These are phyloP conservation scores for Notodonta ziczac DNA, from an alignment of 2,888 invertebrate genomes.

Conservation along the genomic window DNA sequence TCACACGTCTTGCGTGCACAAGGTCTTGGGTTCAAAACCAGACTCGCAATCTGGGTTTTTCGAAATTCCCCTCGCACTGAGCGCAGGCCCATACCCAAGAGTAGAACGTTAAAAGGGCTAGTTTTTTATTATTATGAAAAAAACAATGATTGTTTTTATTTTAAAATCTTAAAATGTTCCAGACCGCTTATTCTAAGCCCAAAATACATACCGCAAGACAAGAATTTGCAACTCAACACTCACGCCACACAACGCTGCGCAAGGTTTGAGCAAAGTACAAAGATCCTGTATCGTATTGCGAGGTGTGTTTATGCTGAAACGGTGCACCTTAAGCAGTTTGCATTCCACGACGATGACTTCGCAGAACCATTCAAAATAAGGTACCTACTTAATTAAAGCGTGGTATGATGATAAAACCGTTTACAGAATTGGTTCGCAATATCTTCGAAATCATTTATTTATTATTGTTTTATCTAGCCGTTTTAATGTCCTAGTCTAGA, in stretches of 20 bases:
- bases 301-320: slow-evolving; percentile 24
- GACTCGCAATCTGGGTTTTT: too few relatives aligned
- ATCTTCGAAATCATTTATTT: too few relatives aligned
- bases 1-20: too few relatives aligned
- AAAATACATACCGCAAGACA: neutral
- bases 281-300: slow-evolving; percentile 27
- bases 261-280: slow-evolving; percentile 18
- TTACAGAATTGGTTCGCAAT: neutral
- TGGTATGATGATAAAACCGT: neutral
- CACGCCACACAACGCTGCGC: slow-evolving; percentile 13
- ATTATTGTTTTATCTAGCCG: too few relatives aligned
- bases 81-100: too few relatives aligned
- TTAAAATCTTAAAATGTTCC: too few relatives aligned
- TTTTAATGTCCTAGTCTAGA: too few relatives aligned
- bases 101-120: too few relatives aligned
- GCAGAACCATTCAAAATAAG: slow-evolving; percentile 16
- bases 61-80: too few relatives aligned
- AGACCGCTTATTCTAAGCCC: neutral
- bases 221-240: slow-evolving; percentile 15
- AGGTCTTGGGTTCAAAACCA: too few relatives aligned
- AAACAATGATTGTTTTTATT: too few relatives aligned
- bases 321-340: slow-evolving; percentile 25
- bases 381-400: neutral
- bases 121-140: too few relatives aligned
- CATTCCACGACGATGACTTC: slow-evolving; percentile 30